Conservation (phyloP, 1,140 invertebrate genomes). For the Drosophila setifemur region DNA sequence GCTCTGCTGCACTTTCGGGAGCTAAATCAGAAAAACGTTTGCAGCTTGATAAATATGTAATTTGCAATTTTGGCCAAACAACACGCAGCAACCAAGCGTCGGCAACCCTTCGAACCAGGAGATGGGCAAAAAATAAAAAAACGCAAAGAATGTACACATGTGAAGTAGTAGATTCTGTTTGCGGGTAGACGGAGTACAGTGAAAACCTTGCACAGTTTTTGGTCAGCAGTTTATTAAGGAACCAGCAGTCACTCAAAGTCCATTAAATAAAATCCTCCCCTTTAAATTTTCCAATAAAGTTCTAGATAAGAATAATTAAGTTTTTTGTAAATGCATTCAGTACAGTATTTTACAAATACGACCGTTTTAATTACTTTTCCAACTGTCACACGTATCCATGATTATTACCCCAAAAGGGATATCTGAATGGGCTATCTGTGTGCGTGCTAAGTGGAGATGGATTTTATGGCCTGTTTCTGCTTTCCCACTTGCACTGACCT, state of each 20-base stretch:
- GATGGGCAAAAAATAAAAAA: constrained; percentile 2
- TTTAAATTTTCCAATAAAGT: no score
- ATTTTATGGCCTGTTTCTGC: constrained; percentile 8
- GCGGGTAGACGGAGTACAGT: constrained; percentile 2
- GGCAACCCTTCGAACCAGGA: not conserved
- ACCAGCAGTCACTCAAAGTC: no score
- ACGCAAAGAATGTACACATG: constrained; percentile 6
- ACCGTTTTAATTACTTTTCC: constrained; percentile 15
- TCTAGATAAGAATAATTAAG: no score
- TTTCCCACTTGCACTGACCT: constrained; percentile 18
- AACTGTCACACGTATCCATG: not conserved
- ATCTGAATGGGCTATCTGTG: constrained; percentile 2
- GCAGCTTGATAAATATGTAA: constrained; percentile 55
- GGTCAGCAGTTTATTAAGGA: no score
- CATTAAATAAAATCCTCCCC: not conserved
- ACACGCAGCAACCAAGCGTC: constrained; percentile 15
- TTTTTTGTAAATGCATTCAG: no score
- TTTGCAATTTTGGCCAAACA: constrained; percentile 45
- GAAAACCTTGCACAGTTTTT: no score
- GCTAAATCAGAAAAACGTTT: constrained; percentile 50
- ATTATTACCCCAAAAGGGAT: constrained; percentile 19
- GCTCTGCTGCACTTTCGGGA: constrained; percentile 30
- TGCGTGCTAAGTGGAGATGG: not conserved
- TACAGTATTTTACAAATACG: not conserved
- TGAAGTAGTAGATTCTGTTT: not conserved